Evolutionary conservation across 1,140 invertebrate species (phyloP).

Genomic region (Brachionus rubens): DNA sequence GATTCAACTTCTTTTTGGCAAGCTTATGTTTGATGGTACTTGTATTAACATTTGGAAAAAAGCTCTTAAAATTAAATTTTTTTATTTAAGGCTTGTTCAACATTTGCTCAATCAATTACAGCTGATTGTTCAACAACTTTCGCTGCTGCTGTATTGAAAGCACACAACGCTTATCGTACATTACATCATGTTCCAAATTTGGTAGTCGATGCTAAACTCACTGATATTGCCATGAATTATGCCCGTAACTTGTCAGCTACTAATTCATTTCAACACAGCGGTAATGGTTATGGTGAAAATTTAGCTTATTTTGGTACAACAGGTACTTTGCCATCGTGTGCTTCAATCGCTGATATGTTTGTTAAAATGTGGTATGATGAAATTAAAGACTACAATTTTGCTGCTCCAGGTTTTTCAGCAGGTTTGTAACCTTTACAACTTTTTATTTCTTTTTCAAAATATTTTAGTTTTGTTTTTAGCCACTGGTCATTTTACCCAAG

Average conservation of each 20-base stretch:
- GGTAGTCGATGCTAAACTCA: constrained; percentile 68
- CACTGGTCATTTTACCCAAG: constrained; percentile 50
- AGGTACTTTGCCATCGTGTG: neutral
- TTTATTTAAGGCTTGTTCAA: neutral
- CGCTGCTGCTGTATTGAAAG: constrained; percentile 52
- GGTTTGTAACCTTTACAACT: neutral
- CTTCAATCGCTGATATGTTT: neutral
- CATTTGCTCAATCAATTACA: neutral
- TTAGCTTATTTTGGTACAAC: neutral
- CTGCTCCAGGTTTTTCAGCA: neutral
- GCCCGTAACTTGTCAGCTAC: constrained; percentile 70
- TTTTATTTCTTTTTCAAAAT: too few relatives aligned
- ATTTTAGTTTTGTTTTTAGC: too few relatives aligned
- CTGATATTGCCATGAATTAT: constrained; percentile 71
- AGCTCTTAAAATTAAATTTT: too few relatives aligned
- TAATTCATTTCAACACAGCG: constrained; percentile 72
- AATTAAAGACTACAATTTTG: neutral
- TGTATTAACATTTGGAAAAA: too few relatives aligned
- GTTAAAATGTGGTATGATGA: constrained; percentile 13
- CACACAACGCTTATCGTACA: constrained; percentile 73
- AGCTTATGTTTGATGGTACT: too few relatives aligned
- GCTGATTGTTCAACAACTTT: neutral
- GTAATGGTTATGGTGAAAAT: constrained; percentile 20
- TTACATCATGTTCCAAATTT: constrained; percentile 70
- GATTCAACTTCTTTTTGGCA: too few relatives aligned